A percentile compares a stretch with the other conserved stretches of the same genome.
These are phyloP conservation scores for Drosophila pruinosa DNA, from an alignment of 1,140 invertebrate genomes.

Conservation along the genomic window DNA sequence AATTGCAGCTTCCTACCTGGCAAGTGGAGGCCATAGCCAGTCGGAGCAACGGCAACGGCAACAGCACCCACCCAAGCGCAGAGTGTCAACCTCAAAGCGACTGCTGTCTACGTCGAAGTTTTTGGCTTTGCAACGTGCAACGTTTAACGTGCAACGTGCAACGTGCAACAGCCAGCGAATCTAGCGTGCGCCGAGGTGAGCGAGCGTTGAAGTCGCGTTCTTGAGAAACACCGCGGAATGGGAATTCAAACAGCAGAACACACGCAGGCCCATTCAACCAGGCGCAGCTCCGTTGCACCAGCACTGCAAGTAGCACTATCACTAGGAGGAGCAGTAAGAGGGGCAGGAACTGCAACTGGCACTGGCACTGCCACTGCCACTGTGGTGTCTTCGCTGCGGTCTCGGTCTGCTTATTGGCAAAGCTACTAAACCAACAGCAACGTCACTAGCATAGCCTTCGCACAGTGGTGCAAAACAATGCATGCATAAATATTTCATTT, in stretches of 20 bases:
- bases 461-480: slow-evolving; percentile 71
- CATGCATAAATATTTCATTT: slow-evolving; percentile 75
- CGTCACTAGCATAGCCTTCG: slow-evolving; percentile 52
- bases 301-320: background rate
- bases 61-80: slow-evolving; percentile 57
- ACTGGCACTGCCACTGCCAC: background rate
- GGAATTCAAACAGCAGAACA: slow-evolving; percentile 70
- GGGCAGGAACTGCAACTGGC: background rate
- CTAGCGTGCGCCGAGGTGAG: slow-evolving; percentile 58
- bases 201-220: slow-evolving; percentile 47
- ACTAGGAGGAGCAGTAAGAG: background rate
- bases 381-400: slow-evolving; percentile 65
- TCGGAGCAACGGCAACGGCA: slow-evolving; percentile 1
- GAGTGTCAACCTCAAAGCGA: slow-evolving; percentile 55
- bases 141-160: slow-evolving; percentile 4
- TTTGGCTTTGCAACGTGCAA: slow-evolving; percentile 12
- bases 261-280: slow-evolving; percentile 67
- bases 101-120: slow-evolving; percentile 3
- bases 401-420: slow-evolving; percentile 75
- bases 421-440: too few relatives aligned
- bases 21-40: background rate
- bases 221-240: slow-evolving; percentile 55
- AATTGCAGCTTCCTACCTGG: slow-evolving; percentile 48
- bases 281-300: slow-evolving; percentile 23
- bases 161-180: background rate